A percentile compares a stretch with the other conserved stretches of the same genome.
Conservation (phyloP, 2,797 vertebrate genomes). For the Cephalopachus bancanus region DNA sequence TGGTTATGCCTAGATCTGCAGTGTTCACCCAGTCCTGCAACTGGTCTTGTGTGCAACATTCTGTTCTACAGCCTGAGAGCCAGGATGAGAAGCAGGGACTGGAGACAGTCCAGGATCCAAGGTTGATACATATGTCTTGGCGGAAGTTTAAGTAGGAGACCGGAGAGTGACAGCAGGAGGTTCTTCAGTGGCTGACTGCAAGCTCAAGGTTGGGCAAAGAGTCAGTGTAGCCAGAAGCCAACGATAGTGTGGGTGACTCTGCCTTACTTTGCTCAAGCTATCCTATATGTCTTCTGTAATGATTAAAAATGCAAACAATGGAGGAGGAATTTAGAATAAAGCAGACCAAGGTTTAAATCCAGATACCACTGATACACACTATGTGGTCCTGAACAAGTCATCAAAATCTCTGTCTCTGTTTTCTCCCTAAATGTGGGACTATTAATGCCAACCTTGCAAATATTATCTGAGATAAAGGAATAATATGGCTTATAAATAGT, state of each 20-base stretch:
- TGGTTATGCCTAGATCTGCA: background rate
- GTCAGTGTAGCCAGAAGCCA: background rate
- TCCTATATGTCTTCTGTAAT: background rate
- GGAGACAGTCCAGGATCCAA: conserved; percentile 60
- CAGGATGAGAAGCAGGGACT: conserved; percentile 33
- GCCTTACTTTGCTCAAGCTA: background rate
- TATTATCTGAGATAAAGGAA: background rate
- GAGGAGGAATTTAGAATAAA: background rate
- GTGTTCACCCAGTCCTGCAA: background rate
- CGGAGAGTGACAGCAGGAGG: background rate
- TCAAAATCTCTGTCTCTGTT: background rate
- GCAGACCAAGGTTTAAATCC: background rate
- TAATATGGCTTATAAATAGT: conserved; percentile 7
- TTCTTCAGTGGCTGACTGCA: background rate
- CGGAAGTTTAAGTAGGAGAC: conserved; percentile 68
- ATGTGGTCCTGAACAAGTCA: background rate
- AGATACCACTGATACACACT: background rate
- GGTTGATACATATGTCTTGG: conserved; percentile 70
- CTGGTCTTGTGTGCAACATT: background rate
- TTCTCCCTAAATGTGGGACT: background rate
- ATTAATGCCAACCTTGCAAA: background rate
- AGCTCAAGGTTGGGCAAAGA: background rate
- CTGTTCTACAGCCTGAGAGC: conserved; percentile 7
- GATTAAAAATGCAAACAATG: background rate
- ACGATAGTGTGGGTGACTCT: background rate